Percentiles rank a stretch among this genome's conserved stretches.
Evolutionary conservation across 35 echinoderm and acorn worm genomes (phyloP).

Genomic region (Strongylocentrotus purpuratus): DNA sequence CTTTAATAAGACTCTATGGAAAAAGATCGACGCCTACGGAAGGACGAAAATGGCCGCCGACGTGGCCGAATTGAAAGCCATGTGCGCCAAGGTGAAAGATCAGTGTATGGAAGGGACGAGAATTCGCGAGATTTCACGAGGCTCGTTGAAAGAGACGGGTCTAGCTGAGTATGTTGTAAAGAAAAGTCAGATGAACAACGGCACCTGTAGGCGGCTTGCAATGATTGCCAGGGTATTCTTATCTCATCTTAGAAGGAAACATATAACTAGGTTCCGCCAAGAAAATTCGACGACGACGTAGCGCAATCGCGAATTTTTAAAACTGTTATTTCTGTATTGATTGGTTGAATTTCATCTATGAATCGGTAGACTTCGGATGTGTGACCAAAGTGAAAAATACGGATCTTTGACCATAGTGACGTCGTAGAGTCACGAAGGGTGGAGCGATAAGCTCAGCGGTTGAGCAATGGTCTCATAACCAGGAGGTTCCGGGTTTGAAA

Average conservation of each 20-base stretch:
- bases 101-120: slow-evolving; percentile 67
- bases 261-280: background rate
- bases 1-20: slow-evolving; percentile 90
- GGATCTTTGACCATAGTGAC: no score
- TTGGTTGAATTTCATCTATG: no score
- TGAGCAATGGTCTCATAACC: no score
- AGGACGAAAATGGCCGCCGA: slow-evolving; percentile 71
- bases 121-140: background rate
- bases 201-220: background rate
- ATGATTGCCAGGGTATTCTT: background rate
- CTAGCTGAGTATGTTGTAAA: slow-evolving; percentile 29
- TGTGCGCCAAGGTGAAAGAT: slow-evolving; percentile 66
- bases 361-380: no score
- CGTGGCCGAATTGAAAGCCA: slow-evolving; percentile 59
- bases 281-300: background rate
- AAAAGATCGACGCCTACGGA: slow-evolving; percentile 80
- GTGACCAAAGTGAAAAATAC: no score
- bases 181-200: background rate
- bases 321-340: no score
- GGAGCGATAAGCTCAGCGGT: no score
- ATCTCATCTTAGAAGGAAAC: slow-evolving; percentile 14
- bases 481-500: no score
- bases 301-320: no score
- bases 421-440: no score
- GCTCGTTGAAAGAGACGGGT: slow-evolving; percentile 17